Evolutionary conservation across 2,888 invertebrate species (phyloP).

Genomic region (Escarpia spicata): DNA sequence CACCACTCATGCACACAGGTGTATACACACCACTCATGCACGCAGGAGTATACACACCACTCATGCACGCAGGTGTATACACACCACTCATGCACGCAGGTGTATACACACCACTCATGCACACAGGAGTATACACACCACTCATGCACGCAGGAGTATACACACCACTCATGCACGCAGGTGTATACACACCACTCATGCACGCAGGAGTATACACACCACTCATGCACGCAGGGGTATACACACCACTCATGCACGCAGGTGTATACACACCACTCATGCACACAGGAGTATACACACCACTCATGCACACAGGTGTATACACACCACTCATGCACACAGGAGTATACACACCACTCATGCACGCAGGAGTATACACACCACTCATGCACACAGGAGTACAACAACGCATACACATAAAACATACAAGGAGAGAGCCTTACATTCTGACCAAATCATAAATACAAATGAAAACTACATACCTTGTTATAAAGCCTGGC

Average conservation of each 20-base stretch:
- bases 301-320: no score
- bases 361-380: background rate
- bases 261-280: background rate
- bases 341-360: background rate
- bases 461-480: background rate
- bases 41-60: background rate
- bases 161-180: background rate
- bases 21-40: background rate
- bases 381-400: background rate
- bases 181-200: background rate
- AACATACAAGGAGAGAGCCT: background rate
- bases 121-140: background rate
- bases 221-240: no score
- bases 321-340: background rate
- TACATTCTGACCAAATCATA: background rate
- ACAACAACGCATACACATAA: background rate
- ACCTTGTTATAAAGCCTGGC: constrained; percentile 62
- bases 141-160: no score
- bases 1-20: no score
- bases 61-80: no score
- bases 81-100: no score
- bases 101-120: background rate
- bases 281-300: background rate
- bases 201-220: background rate
- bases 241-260: background rate